Conservation (phyloP, 1,140 invertebrate species). For the Drosophila grimshawi region DNA sequence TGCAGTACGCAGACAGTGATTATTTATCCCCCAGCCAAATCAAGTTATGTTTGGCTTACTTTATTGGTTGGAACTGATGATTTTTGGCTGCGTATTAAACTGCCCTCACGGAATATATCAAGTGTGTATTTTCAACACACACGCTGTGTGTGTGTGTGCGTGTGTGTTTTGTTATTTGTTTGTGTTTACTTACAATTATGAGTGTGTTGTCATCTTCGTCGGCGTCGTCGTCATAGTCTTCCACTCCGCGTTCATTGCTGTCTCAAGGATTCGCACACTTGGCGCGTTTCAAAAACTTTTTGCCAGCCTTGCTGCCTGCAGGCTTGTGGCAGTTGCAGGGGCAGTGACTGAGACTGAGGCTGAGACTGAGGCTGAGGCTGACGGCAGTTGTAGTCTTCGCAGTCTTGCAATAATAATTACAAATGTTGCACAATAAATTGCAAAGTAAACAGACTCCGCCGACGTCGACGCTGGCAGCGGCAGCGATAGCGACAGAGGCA, state of each 20-base stretch:
- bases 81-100: slow-evolving; percentile 11
- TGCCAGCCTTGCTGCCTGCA: slow-evolving; percentile 20
- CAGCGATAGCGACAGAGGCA: not conserved
- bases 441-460: slow-evolving; percentile 72
- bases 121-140: slow-evolving; percentile 8
- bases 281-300: slow-evolving; percentile 51
- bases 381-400: slow-evolving; percentile 3
- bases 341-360: not conserved
- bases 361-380: not conserved
- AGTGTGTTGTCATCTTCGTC: slow-evolving; percentile 76
- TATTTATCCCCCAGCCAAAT: not conserved
- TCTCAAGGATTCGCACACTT: slow-evolving; percentile 75
- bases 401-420: slow-evolving; percentile 82
- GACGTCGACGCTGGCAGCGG: not conserved
- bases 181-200: slow-evolving; percentile 82
- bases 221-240: slow-evolving; percentile 12
- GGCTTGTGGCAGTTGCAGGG: slow-evolving; percentile 1
- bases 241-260: slow-evolving; percentile 28
- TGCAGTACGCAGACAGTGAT: not conserved
- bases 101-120: slow-evolving; percentile 24
- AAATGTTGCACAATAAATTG: slow-evolving; percentile 84
- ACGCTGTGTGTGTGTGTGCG: slow-evolving; percentile 23
- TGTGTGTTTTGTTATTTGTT: slow-evolving; percentile 40
- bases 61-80: not conserved
- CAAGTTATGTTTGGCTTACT: not conserved